These are phyloP conservation scores for Carcinoscorpius rotundicauda DNA, from an alignment of 1,140 invertebrate genomes.

Conservation along the genomic window DNA sequence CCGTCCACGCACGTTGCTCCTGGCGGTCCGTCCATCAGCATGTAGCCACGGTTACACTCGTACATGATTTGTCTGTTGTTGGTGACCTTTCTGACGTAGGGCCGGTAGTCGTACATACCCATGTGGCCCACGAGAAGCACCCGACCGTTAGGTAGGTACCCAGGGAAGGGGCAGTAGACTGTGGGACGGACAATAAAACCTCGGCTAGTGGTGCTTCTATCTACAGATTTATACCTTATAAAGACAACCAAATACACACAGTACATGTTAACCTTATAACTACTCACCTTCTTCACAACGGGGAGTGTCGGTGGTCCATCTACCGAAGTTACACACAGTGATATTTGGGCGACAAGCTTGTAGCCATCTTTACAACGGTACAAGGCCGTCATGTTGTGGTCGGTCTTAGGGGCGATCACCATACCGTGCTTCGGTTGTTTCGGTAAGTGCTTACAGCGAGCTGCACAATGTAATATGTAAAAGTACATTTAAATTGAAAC, in stretches of 20 bases:
- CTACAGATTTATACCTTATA: neutral
- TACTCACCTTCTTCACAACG: conserved; percentile 63
- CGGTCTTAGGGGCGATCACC: conserved; percentile 89
- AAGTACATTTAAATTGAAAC: too few species aligned
- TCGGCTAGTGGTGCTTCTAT: too few species aligned
- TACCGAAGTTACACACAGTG: conserved; percentile 77
- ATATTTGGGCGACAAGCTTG: conserved; percentile 50
- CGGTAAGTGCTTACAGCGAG: conserved; percentile 74
- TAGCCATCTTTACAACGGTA: conserved; percentile 89
- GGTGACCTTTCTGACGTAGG: conserved; percentile 76
- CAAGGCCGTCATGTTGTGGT: conserved; percentile 82
- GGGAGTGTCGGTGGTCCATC: conserved; percentile 78
- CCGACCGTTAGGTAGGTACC: conserved; percentile 77
- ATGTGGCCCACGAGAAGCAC: conserved; percentile 90
- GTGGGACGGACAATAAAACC: conserved; percentile 6
- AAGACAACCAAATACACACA: neutral
- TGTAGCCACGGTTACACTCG: conserved; percentile 84
- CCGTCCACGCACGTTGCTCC: conserved; percentile 87
- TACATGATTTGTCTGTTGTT: conserved; percentile 96
- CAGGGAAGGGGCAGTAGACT: conserved; percentile 91
- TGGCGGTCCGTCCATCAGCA: conserved; percentile 65
- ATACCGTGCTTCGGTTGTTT: conserved; percentile 76
- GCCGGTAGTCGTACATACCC: conserved; percentile 93
- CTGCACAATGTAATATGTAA: conserved; percentile 4
- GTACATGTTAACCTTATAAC: neutral